phyloP scores from a whole-genome alignment of 1,140 invertebrate genomes.

The Nasonia giraulti region DNA sequence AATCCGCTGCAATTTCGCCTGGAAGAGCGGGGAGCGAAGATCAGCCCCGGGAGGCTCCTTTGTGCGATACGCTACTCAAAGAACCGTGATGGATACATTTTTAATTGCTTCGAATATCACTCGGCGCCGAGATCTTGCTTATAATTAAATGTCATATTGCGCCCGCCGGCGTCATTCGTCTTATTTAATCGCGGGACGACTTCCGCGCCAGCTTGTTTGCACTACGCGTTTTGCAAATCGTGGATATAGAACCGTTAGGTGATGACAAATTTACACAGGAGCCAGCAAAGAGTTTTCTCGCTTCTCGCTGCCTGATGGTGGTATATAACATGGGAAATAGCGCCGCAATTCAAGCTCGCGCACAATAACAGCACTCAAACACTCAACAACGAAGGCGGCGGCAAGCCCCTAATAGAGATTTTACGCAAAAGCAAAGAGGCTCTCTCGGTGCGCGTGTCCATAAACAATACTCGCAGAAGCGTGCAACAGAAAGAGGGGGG shows the following conservation, averaged over 20 bases:
- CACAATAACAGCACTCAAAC: background rate
- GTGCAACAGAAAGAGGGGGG: background rate
- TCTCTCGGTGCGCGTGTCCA: background rate
- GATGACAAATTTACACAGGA: too few relatives aligned
- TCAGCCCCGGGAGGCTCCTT: conserved; percentile 70
- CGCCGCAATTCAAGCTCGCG: background rate
- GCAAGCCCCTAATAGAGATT: conserved; percentile 29
- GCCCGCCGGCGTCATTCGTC: conserved; percentile 53
- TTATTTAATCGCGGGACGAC: background rate
- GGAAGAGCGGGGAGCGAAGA: conserved; percentile 59
- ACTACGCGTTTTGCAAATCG: too few relatives aligned
- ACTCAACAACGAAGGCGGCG: background rate
- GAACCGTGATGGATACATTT: conserved; percentile 73
- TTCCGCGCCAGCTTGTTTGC: background rate
- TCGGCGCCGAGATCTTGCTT: conserved; percentile 62
- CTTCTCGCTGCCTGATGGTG: too few relatives aligned
- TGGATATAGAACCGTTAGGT: too few relatives aligned
- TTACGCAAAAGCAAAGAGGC: conserved; percentile 16
- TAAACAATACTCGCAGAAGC: background rate
- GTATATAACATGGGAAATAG: background rate
- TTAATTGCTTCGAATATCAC: conserved; percentile 74
- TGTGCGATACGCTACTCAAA: conserved; percentile 68
- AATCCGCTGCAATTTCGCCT: conserved; percentile 64
- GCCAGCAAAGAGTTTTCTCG: too few relatives aligned
- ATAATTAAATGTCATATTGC: conserved; percentile 74